Evolutionary conservation across 2,888 invertebrate species (phyloP).

Genomic region (Micropterix aruncella): DNA sequence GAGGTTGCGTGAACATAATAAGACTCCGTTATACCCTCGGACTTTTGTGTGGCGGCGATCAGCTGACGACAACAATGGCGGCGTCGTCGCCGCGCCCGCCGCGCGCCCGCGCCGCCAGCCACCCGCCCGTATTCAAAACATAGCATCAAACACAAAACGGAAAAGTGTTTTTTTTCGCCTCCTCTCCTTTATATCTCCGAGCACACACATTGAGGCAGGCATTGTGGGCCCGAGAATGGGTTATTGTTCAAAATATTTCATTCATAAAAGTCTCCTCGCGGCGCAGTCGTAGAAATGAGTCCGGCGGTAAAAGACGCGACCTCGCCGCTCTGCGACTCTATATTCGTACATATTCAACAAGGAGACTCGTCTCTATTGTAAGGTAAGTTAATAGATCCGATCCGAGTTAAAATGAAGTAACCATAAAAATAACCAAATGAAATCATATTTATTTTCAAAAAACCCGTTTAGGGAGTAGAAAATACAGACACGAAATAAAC

Average conservation of each 20-base stretch:
- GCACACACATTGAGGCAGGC: neutral
- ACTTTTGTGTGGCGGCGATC: neutral
- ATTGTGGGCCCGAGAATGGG: neutral
- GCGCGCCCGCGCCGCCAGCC: neutral
- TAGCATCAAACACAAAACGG: neutral
- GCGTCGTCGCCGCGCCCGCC: neutral
- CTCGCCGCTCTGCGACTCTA: no score
- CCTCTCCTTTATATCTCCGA: neutral
- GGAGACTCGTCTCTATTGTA: no score
- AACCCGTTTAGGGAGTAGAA: no score
- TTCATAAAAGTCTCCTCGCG: neutral
- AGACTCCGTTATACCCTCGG: neutral
- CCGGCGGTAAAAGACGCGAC: no score
- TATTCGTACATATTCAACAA: no score
- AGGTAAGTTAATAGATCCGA: no score
- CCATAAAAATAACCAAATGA: no score
- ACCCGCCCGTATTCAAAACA: neutral
- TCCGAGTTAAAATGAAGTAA: no score
- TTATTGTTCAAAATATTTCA: neutral
- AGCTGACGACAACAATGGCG: neutral
- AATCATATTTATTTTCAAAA: no score
- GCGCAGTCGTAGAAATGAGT: neutral
- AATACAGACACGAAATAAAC: no score
- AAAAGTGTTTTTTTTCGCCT: neutral
- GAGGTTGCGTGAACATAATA: neutral